Base-by-base conservation (phyloP, 2,113 vertebrate genomes). In the Benitochromis conjunctus region DNA sequence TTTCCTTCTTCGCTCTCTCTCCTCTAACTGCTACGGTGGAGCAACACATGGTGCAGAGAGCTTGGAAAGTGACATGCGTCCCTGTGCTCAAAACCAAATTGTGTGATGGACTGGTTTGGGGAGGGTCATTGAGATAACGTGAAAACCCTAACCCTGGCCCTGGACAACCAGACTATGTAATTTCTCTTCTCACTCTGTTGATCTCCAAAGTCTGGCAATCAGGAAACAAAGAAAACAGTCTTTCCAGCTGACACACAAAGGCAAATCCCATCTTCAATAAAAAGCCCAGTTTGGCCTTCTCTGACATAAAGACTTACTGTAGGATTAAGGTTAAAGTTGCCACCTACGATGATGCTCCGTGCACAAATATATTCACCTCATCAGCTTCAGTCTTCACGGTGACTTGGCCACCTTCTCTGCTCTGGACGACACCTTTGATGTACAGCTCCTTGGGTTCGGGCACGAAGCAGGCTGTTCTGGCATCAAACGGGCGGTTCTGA, bases 401-500 rank as follows among this genome's bases (percentile, higher is more conserved):
- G 82, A 95, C 95, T 83, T 96, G 97, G 79, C 93, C 95, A 0
- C 92, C 95, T 31, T 97, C 96, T 3, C 85, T 86, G 16, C 91
- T 94, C 91, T 96, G 97, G 41, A 98, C 95, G 84, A 93, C 95
- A 2, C 95, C 97, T 91, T 95, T 98, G 88, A 93, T 86, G 36
- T 97, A 97, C 57, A 97, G 96, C 31, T 95, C 90, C 83, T 96
- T 96, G 0, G 96, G 56, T 56, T 98, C 95, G 2, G 95, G 94
- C 80, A 97, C 96, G 24, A 95, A 98, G 90, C 97, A 97, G 71
- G 96, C 96, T 2, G 96, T 96, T 14, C 95, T 97, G 92, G 97
- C 96, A 31, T 98, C 97, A n/a, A 97, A 97, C 0, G 96, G 96
- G 14, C 95, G 96, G 88, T 97, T 97, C 93, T 98, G 97, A 18